Base-by-base conservation (phyloP, 2,888 invertebrate species). In the Sympetrum striolatum region DNA sequence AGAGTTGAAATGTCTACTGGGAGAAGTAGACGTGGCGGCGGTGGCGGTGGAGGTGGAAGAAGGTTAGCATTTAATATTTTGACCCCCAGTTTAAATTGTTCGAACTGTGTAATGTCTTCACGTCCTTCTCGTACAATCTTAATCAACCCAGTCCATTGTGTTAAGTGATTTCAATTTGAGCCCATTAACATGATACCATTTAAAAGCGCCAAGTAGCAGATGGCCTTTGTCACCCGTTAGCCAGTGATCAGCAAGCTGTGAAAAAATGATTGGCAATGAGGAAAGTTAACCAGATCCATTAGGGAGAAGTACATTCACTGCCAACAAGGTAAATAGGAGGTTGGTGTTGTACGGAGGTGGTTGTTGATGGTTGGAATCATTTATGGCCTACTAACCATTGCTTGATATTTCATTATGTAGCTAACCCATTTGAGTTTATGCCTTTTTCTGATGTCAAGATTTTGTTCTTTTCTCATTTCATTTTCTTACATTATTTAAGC, bases 1-100 rank as follows among this genome's bases (percentile, higher is more conserved):
- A 96, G 98, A 91, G 98, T 98, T 25, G 98, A 98, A 94, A 98
- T 98, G 98, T 98, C 98, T 0, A 98, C 97, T 91, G 98, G 98
- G 0, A 95, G 97, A 92, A 97, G 97, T 90, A 95, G 97, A 90
- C 96, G 96, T 92, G 97, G 96, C 91, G 96, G 96, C 92, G 96
- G 96, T 91, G 93, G 95, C 60, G 92, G 92, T 39, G 90, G 64
- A 53, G 80, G 35, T 25, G 80, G 58, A 80, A 64, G 80, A 90
- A 64, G 91, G 79, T 90, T 79, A 58, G 79, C 35, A 79, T 25
- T 90, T 37, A 44, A 2, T 90, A 31, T 90, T 79, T 73, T 90
- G 39, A 39, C 25, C 73, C 73, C 22, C 8, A 79, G 31, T 31
- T 79, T 73, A 48, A 37, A 48, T 48, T 79, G 80, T 39, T 90